These are phyloP conservation scores for Cheilosia soror DNA, from an alignment of 2,888 invertebrate species.

Conservation along the genomic window DNA sequence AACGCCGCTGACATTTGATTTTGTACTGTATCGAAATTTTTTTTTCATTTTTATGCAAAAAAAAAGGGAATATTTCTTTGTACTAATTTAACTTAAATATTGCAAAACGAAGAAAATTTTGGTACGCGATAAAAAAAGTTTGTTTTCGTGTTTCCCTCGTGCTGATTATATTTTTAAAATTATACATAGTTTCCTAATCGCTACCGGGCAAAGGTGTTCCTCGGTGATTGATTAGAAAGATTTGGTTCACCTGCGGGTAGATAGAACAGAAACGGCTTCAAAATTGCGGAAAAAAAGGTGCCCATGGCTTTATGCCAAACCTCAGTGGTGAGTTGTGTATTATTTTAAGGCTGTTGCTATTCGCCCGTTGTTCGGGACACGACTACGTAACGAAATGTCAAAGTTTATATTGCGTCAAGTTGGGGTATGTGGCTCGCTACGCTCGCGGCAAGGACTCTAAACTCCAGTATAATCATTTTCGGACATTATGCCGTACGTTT, in stretches of 20 bases:
- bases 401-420: no score
- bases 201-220: slow-evolving; percentile 35
- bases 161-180: slow-evolving; percentile 5
- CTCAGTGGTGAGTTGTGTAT: slow-evolving; percentile 86
- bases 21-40: slow-evolving; percentile 6
- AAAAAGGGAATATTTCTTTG: slow-evolving; percentile 18
- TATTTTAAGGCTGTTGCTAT: no score
- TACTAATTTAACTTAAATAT: background rate
- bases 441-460: no score
- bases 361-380: no score
- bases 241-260: slow-evolving; percentile 30
- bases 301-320: slow-evolving; percentile 89
- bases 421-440: no score
- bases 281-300: slow-evolving; percentile 82
- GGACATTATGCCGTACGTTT: no score
- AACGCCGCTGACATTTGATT: slow-evolving; percentile 63
- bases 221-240: slow-evolving; percentile 5
- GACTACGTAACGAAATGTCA: no score
- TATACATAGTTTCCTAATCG: slow-evolving; percentile 6
- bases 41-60: slow-evolving; percentile 3
- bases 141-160: slow-evolving; percentile 10
- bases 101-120: background rate
- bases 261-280: slow-evolving; percentile 77
- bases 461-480: no score
- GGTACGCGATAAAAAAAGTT: background rate